A percentile compares a stretch with the other conserved stretches of the same genome.
Evolutionary conservation across 2,113 vertebrate species (phyloP).

Genomic region (Eretmochelys imbricata): DNA sequence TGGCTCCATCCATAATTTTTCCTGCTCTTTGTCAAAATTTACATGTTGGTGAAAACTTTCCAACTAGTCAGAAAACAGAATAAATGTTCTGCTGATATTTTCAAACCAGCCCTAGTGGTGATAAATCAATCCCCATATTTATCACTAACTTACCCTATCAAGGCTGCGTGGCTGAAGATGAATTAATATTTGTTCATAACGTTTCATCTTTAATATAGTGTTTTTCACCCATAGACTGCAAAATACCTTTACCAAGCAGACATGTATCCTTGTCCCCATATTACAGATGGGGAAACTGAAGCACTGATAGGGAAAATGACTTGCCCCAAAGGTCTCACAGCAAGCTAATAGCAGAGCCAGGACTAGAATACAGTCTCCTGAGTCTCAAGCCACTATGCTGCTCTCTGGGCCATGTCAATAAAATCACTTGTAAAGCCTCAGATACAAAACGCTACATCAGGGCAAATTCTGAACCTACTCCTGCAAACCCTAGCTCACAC

Average conservation of each 20-base stretch:
- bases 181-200: not conserved
- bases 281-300: not conserved
- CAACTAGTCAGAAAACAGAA: not conserved
- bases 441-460: not conserved
- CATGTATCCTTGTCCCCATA: not conserved
- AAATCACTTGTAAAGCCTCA: rapidly evolving
- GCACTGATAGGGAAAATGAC: not conserved
- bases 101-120: not conserved
- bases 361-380: not conserved
- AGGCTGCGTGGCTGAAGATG: not conserved
- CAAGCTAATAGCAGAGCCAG: not conserved
- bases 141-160: not conserved
- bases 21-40: not conserved
- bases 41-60: not conserved
- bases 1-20: not conserved
- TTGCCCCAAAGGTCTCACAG: not conserved
- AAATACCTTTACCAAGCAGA: not conserved
- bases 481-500: not conserved
- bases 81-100: not conserved
- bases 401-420: rapidly evolving
- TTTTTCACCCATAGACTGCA: not conserved
- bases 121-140: not conserved
- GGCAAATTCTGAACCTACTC: not conserved
- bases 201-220: not conserved
- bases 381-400: not conserved